These are phyloP conservation scores for Seladonia tumulorum DNA, from an alignment of 2,888 invertebrate genomes.

Conservation along the genomic window DNA sequence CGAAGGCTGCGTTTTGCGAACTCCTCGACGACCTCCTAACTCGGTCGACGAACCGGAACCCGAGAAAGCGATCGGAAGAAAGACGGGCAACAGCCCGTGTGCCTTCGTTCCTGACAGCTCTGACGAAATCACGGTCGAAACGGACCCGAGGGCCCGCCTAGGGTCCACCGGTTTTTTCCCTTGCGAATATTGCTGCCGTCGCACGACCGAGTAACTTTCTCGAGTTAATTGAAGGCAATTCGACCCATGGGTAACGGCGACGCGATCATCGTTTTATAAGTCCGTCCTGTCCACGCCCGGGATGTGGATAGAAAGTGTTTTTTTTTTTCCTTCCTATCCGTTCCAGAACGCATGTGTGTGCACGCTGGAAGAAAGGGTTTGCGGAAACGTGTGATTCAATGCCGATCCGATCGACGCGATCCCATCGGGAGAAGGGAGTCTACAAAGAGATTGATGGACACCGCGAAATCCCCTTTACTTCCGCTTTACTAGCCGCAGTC, in stretches of 20 bases:
- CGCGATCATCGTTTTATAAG: slow-evolving; percentile 64
- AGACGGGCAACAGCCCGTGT: background rate
- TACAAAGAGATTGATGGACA: slow-evolving; percentile 65
- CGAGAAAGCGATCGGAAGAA: slow-evolving; percentile 15
- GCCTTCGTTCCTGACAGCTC: slow-evolving; percentile 4
- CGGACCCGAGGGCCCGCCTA: background rate
- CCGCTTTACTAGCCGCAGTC: slow-evolving; percentile 17
- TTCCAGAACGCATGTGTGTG: background rate
- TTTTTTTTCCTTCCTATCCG: slow-evolving; percentile 26
- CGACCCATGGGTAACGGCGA: slow-evolving; percentile 37
- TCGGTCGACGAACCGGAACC: background rate
- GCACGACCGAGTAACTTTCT: slow-evolving; percentile 65
- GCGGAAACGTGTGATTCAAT: slow-evolving; percentile 55
- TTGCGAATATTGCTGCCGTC: slow-evolving; percentile 4
- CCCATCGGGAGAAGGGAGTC: slow-evolving; percentile 37
- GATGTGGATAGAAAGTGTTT: slow-evolving; percentile 62
- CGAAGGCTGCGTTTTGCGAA: background rate
- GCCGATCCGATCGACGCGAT: slow-evolving; percentile 46
- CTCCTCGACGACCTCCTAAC: background rate
- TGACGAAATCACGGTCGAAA: slow-evolving; percentile 27
- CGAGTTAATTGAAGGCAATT: slow-evolving; percentile 68
- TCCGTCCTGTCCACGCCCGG: slow-evolving; percentile 69
- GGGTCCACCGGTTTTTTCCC: slow-evolving; percentile 9
- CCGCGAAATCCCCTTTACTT: slow-evolving; percentile 62
- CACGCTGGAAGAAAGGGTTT: slow-evolving; percentile 58